Conservation (phyloP, 2,113 vertebrate species). For the Variabilichromis moorii region DNA sequence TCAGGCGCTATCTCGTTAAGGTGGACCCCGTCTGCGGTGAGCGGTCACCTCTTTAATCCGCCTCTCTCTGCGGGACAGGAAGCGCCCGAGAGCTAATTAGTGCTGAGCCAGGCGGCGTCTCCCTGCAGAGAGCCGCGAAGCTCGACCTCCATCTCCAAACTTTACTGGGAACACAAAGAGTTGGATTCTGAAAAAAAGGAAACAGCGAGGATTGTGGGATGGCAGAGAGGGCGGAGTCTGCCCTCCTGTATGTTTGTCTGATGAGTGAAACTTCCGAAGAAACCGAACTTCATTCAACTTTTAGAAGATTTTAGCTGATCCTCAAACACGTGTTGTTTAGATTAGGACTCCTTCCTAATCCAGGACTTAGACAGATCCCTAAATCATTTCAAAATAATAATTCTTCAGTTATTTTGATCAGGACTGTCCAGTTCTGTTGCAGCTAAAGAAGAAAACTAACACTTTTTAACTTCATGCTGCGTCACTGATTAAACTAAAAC, state of each 20-base stretch:
- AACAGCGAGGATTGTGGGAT: background rate
- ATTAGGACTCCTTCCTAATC: background rate
- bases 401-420: background rate
- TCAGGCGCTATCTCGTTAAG: slow-evolving; percentile 42
- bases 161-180: background rate
- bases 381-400: background rate
- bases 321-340: background rate
- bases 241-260: background rate
- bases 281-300: background rate
- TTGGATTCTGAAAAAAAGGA: background rate
- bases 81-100: slow-evolving; percentile 39
- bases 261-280: rapidly evolving
- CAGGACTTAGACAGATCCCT: background rate
- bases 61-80: slow-evolving; percentile 22
- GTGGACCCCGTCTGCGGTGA: background rate
- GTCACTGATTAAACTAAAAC: background rate
- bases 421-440: background rate
- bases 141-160: slow-evolving; percentile 20
- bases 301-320: background rate
- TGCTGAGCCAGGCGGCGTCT: background rate
- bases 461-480: background rate
- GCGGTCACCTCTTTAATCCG: slow-evolving; percentile 40
- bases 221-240: background rate
- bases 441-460: background rate
- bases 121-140: background rate